Evolutionary conservation across 2,113 vertebrate genomes (phyloP).

Genomic region (Nerophis ophidion): DNA sequence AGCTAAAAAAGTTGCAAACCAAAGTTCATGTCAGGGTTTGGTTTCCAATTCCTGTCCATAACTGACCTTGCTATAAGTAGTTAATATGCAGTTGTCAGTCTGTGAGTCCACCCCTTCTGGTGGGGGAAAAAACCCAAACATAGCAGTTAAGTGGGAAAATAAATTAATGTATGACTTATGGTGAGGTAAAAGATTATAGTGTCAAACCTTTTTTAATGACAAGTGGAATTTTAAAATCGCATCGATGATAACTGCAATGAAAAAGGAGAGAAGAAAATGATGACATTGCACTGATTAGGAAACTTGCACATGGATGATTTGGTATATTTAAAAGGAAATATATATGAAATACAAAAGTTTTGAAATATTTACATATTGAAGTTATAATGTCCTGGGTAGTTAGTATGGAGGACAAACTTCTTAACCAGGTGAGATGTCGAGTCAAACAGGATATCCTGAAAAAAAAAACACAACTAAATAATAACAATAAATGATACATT

Average conservation of each 20-base stretch:
- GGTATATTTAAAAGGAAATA: background rate
- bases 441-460: slow-evolving; percentile 95
- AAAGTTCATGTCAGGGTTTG: background rate
- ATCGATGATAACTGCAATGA: slow-evolving; percentile 91
- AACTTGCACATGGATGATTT: background rate
- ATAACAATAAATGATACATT: too few species aligned
- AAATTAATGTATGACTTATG: background rate
- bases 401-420: slow-evolving; percentile 98
- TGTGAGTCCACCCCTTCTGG: slow-evolving; percentile 81
- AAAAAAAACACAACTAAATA: background rate
- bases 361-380: slow-evolving; percentile 88
- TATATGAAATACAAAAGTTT: background rate
- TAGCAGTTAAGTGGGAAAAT: background rate
- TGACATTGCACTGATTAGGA: background rate
- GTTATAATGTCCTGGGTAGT: slow-evolving; percentile 98
- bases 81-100: slow-evolving; percentile 81
- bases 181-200: background rate
- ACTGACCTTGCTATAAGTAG: slow-evolving; percentile 92
- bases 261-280: background rate
- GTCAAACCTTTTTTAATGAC: slow-evolving; percentile 87
- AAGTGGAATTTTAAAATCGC: slow-evolving; percentile 97
- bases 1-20: background rate
- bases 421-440: slow-evolving; percentile 95
- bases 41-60: background rate
- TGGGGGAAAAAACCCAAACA: slow-evolving; percentile 2